Base-by-base conservation (phyloP, 1,140 invertebrate genomes). In the Aphaenogaster ashmeadi region DNA sequence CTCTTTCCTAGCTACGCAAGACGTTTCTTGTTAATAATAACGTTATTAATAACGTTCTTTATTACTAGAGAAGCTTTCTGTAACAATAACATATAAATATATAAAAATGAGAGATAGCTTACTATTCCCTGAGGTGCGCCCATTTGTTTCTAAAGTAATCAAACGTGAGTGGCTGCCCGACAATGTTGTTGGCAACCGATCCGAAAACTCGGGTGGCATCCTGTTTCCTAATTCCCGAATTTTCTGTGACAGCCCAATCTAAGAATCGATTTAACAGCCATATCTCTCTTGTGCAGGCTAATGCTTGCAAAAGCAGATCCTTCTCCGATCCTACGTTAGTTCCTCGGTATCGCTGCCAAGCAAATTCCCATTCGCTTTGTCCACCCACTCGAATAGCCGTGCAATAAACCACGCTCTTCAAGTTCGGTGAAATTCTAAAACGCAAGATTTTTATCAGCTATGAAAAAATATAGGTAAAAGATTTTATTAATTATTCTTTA, bases 321-420 rank as follows among this genome's bases (percentile, higher is more conserved):
- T 98, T 97, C 92, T 99, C 98, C 0, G 97, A 97, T 0, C 97
- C 97, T 0, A 98, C 97, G 86, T 97, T 97, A 0, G 97, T 96
- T 5, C 96, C 96, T 15, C 96, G 90, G 91, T 98, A 99, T 21
- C 97, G 95, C 56, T 97, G 95, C 96, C 98, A 98, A 0, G 97
- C 97, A 93, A 98, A 98, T 44, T 98, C 96, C 98, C 98, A 99
- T 92, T 98, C 98, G 5, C 96, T 95, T 79, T 97, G 97, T 0
- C 97, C 97, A 3, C 98, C 98, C 15, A 97, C 96, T 78, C 97
- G 96, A 6, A 99, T 97, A 0, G 98, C 98, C 0, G 97, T 97
- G 91, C 98, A 99, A 93, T 98, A 99, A 6, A 99, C 97, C 0
- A 98, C 96, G 21, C 96, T 96, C 62, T 98, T 97, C 18, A 98